Conservation (phyloP, 2,888 invertebrate genomes). For the Dolichomitus sp. region DNA sequence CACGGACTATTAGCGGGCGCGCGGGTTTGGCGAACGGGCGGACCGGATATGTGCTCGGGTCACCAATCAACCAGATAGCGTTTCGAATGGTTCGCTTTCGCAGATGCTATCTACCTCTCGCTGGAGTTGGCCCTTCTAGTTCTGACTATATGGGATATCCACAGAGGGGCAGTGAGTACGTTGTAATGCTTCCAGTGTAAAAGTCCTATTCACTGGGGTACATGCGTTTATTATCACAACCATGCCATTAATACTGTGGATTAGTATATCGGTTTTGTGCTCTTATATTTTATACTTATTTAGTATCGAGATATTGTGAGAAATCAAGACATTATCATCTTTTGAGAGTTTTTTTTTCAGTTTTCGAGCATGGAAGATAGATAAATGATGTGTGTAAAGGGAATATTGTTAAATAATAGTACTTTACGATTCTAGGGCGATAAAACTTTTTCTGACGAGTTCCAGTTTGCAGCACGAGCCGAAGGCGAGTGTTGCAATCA, state of each 20-base stretch:
- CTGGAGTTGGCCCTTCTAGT: constrained; percentile 22
- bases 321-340: no score
- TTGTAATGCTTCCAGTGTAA: constrained; percentile 26
- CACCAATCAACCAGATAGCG: constrained; percentile 65
- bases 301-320: background rate
- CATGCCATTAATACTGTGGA: background rate
- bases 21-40: constrained; percentile 46
- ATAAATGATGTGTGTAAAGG: no score
- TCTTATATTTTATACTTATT: background rate
- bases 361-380: no score
- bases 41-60: constrained; percentile 60
- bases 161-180: constrained; percentile 18
- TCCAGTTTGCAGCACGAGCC: no score
- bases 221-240: constrained; percentile 36
- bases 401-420: no score
- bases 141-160: constrained; percentile 11
- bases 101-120: constrained; percentile 55
- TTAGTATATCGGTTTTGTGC: background rate
- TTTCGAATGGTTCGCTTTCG: constrained; percentile 59
- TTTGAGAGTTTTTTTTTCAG: no score
- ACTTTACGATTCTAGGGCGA: no score
- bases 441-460: no score
- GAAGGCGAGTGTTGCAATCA: no score
- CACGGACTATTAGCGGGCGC: constrained; percentile 48
- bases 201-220: constrained; percentile 11